Evolutionary conservation across 2,888 invertebrate species (phyloP).

Genomic region (Neoscelio sp.): DNA sequence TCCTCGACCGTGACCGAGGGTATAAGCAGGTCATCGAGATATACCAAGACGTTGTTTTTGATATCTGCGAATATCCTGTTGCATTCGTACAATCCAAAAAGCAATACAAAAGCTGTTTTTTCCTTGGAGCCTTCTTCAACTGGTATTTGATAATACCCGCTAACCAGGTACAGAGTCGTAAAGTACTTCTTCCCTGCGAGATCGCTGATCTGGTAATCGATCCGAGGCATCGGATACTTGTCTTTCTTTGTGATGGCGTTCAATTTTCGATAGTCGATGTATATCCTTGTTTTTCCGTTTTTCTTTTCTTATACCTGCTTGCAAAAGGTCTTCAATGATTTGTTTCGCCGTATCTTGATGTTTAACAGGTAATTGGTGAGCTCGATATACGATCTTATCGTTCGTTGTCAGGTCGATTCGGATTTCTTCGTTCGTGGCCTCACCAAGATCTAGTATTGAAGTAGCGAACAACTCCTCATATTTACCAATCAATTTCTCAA

Average conservation of each 20-base stretch:
- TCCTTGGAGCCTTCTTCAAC: constrained; percentile 65
- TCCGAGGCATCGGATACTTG: constrained; percentile 75
- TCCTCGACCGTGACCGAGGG: constrained; percentile 26
- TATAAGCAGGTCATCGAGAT: constrained; percentile 59
- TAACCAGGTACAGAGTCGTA: constrained; percentile 74
- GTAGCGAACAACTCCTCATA: background rate
- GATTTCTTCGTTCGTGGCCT: background rate
- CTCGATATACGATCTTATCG: background rate
- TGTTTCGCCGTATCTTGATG: background rate
- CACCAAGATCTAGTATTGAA: background rate
- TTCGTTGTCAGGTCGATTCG: constrained; percentile 1
- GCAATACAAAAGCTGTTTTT: constrained; percentile 61
- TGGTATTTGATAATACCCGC: constrained; percentile 76
- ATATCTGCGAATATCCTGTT: constrained; percentile 37
- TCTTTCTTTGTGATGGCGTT: constrained; percentile 65
- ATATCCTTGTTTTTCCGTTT: constrained; percentile 63
- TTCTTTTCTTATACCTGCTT: background rate
- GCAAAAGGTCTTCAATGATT: background rate
- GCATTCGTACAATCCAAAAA: constrained; percentile 16
- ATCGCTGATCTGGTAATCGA: constrained; percentile 70
- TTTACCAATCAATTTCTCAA: too few relatives aligned
- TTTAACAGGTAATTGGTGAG: background rate
- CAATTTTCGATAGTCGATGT: constrained; percentile 71
- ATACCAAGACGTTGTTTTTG: background rate
- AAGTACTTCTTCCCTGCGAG: constrained; percentile 73